phyloP scores from a whole-genome alignment of 2,113 vertebrate genomes.

The Aythya baeri region DNA sequence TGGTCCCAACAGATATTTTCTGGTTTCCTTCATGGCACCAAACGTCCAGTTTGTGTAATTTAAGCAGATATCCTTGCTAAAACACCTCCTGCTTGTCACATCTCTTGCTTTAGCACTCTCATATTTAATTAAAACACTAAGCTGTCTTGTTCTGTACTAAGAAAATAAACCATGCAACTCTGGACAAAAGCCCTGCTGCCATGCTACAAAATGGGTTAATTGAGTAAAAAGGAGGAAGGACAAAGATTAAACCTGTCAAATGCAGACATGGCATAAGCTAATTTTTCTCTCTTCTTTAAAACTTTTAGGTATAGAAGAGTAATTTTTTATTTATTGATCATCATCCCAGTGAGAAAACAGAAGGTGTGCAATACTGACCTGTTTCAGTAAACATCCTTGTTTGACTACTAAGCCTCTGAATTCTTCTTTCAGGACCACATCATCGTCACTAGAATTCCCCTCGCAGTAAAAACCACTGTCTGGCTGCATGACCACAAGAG shows the following conservation, averaged over 20 bases:
- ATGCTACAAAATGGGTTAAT: not conserved
- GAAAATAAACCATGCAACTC: not conserved
- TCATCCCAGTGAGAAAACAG: not conserved
- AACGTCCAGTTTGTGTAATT: not conserved
- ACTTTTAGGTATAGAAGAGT: not conserved
- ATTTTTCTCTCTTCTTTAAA: not conserved
- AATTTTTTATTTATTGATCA: not conserved
- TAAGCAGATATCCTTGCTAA: not conserved
- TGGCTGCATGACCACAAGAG: slow-evolving; percentile 72
- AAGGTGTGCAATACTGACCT: slow-evolving; percentile 76
- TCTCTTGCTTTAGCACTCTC: not conserved
- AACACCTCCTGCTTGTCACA: not conserved
- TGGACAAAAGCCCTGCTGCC: not conserved
- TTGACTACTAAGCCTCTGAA: slow-evolving; percentile 95
- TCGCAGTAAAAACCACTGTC: slow-evolving; percentile 95
- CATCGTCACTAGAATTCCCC: slow-evolving; percentile 96
- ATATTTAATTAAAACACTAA: not conserved
- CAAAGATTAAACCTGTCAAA: not conserved
- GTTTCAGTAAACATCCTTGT: slow-evolving; percentile 95
- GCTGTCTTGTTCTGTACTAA: not conserved
- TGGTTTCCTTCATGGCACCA: not conserved
- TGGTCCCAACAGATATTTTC: not conserved
- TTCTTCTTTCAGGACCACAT: slow-evolving; percentile 89
- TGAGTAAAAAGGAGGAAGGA: not conserved
- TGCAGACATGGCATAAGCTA: not conserved